Evolutionary conservation across 2,113 vertebrate genomes (phyloP), one percentile per base, ranked within the genome.

Genomic region (Mesitornis unicolor): DNA sequence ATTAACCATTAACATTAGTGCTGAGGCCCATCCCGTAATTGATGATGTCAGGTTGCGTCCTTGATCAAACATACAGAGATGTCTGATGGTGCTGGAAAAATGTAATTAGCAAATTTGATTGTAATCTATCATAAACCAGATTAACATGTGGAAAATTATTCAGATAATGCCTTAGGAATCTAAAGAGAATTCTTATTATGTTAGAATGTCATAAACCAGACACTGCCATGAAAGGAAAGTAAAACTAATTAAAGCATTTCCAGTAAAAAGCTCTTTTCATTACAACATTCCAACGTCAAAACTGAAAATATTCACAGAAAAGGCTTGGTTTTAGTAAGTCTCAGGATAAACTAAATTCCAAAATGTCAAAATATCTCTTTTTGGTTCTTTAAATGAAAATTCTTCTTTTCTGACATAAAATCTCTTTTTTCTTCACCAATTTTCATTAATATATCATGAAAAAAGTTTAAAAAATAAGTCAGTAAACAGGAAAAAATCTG

Each of bases 71-170:
- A 36, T 25, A 48, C 14, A 64, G n/a, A 90, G n/a, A 57, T 26
- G 8, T 81, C 33, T 87, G 70, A 93, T 33, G 45, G 51, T 59
- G 21, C 11, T 85, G 73, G 61, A 51, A 78, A 94, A 91, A 75
- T 57, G 40, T 42, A 73, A 94, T 89, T 73, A 89, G n/a, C 10
- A 93, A 91, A 94, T 93, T 54, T 80, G 36, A 92, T 87, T 89
- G 73, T 77, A 70, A 90, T 74, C 54, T 47, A 47, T 87, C 13
- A 77, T n/a, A 87, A 82, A 69, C 9, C 33, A 89, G 80, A 85
- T 83, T 89, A 94, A 48, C 35, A 63, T 87, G 51, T 45, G 25
- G 88, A 88, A 95, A 93, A 74, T 47, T 0, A 73, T 93, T 94
- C 64, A 59, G 56, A 40, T 57, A 77, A 64, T 71, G n/a, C 31